Base-by-base conservation (phyloP, 2,113 vertebrate genomes). In the Prietella phreatophila region DNA sequence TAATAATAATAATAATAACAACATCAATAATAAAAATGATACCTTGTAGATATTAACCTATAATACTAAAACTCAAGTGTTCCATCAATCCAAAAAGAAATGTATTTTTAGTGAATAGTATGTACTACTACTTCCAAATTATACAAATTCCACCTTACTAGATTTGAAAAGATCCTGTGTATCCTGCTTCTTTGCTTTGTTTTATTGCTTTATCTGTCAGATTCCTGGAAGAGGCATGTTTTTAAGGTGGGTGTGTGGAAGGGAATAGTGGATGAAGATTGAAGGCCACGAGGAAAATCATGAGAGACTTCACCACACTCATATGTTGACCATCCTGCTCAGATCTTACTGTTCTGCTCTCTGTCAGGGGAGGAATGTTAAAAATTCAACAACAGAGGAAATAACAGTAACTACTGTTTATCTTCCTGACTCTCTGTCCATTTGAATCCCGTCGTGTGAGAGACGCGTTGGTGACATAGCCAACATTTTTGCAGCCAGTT, bases 391-490 rank as follows among this genome's bases (percentile, higher is more conserved):
- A 83, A 80, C 60, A 85, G 65, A 87, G 82, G 88, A 90, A 90
- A 84, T 81, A 90, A 86, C 86, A 83, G 85, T 67, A 76, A 33
- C 82, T 84, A 78, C 42, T 90, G 55, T 89, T 84, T 88, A 82
- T 89, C 83, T 89, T 88, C 25, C 42, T 65, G 42, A 39, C 67
- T 86, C 36, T 71, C 50, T 78, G 82, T 58, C 39, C 33, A 33
- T 71, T 78, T 71, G 30, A 27, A 56, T 20, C 60, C 33, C 27
- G 19, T 27, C 27, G 60, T 87, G 27, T 22, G 78, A 56, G 50
- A 80, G 50, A 80, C 15, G 5, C 27, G 50, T 80, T 14, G 78
- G 78, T 19, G 76, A 53, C 76, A 47, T 13, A 39, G 25, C 25
- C 75, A 78, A 50, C 47, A 80, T 80, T 56, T 30, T 56, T 33